Evolutionary conservation across 2,113 vertebrate species (phyloP).

Genomic region (Cyanoramphus novaezelandiae): DNA sequence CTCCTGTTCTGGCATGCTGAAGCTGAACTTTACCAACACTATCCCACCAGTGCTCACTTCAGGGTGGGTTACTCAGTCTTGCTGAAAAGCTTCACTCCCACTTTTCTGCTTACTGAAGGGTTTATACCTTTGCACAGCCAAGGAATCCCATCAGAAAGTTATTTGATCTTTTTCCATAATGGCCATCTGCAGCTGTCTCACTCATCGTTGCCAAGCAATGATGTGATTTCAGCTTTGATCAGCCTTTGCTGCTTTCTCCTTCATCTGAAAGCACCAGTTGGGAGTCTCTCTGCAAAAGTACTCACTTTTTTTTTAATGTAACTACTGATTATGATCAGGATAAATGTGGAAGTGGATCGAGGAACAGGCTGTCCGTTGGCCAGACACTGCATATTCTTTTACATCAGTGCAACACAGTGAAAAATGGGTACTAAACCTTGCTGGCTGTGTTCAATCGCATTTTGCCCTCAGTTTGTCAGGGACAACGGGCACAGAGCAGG

Average conservation of each 20-base stretch:
- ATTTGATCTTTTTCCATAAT: neutral
- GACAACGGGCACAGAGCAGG: neutral
- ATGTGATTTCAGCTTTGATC: conserved; percentile 1
- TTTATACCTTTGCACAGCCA: neutral
- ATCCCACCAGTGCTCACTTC: neutral
- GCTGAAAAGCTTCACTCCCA: neutral
- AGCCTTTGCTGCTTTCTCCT: neutral
- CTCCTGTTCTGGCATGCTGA: neutral
- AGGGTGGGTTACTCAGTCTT: neutral
- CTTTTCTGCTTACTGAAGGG: neutral
- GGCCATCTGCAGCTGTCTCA: neutral
- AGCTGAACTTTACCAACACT: neutral
- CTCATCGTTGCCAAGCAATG: neutral
- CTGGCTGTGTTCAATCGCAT: neutral
- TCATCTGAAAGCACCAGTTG: neutral
- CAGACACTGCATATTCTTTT: neutral
- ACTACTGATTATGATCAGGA: neutral
- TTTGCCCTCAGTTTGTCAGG: neutral
- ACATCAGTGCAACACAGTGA: neutral
- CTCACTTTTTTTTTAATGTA: neutral
- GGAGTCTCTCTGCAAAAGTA: neutral
- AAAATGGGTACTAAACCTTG: neutral
- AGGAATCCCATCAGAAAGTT: neutral
- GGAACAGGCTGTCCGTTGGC: neutral
- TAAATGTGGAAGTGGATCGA: neutral